Evolutionary conservation across 1,140 invertebrate genomes (phyloP), one percentile per base, ranked within the genome.

Genomic region (Parasteatoda tepidariorum): DNA sequence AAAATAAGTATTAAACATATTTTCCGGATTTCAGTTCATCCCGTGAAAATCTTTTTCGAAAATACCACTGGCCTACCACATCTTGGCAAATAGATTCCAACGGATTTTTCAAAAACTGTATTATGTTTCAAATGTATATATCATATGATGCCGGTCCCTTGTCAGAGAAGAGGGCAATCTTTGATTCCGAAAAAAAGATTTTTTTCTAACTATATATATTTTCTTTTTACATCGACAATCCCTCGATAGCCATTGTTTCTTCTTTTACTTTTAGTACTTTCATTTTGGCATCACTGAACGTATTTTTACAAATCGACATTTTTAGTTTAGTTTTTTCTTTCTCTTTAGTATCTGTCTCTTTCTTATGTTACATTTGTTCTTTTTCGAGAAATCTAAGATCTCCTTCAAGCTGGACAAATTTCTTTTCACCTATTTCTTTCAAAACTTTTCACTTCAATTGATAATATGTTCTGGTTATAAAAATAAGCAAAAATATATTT

Each of bases 231-330:
- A 73, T 59, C 30, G 70, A 75, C 55, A 55, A 75, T 75, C 73
- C 59, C 55, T 75, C 22, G 73, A 75, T 75, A 38, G 73, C 57
- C 57, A 75, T 75, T 75, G 73, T 75, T 75, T 75, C 71, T 62
- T 75, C 33, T 38, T n/a, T 38, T 75, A 33, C 38, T 33, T 31
- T 75, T 54, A 61, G 61, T 75, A 61, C 41, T 38, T 61, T 75
- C 73, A 75, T 61, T 75, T 75, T 62, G 55, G 73, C 73, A 75
- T 61, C 30, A 55, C 54, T 38, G 24, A 75, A 75, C 59, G 73
- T 75, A 38, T 55, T 62, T 75, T 75, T 75, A 75, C 73, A 75
- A 75, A 75, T 75, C 73, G 73, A 75, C 73, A 75, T 75, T 75
- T 75, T 75, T 75, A 57, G n/a, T n/a, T n/a, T n/a, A n/a, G n/a